A percentile compares a stretch with the other conserved stretches of the same genome.
These are phyloP conservation scores for Portevinia maculata DNA, from an alignment of 2,888 invertebrate species.

Conservation along the genomic window DNA sequence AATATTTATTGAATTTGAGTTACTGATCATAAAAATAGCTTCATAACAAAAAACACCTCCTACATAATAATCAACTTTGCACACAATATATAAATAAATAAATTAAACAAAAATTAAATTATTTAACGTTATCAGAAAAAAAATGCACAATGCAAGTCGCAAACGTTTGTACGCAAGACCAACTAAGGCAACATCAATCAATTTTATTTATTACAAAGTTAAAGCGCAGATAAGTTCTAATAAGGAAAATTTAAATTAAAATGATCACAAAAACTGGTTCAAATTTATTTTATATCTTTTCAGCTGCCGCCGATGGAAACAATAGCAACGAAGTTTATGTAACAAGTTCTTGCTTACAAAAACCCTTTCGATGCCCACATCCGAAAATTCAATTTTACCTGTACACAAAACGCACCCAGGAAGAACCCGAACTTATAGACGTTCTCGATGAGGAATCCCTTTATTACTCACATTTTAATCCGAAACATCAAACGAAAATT, in stretches of 20 bases:
- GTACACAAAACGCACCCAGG: slow-evolving; percentile 91
- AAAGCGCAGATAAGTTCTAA: too few relatives aligned
- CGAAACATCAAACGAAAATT: slow-evolving; percentile 91
- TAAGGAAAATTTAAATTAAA: background rate
- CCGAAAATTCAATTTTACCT: slow-evolving; percentile 92
- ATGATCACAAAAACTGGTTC: background rate
- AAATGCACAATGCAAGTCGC: too few relatives aligned
- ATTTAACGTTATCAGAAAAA: too few relatives aligned
- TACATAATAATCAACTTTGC: too few relatives aligned
- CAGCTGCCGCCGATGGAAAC: slow-evolving; percentile 76
- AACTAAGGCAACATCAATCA: too few relatives aligned
- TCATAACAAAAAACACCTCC: too few relatives aligned
- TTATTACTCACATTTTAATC: slow-evolving; percentile 90
- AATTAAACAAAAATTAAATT: too few relatives aligned
- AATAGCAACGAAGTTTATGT: slow-evolving; percentile 87
- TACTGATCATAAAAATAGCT: too few relatives aligned
- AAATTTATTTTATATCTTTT: slow-evolving; percentile 8
- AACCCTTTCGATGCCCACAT: slow-evolving; percentile 92
- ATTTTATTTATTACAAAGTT: too few relatives aligned
- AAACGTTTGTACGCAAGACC: too few relatives aligned
- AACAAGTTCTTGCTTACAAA: slow-evolving; percentile 91
- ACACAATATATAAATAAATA: too few relatives aligned
- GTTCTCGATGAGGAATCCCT: slow-evolving; percentile 88
- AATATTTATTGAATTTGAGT: too few relatives aligned
- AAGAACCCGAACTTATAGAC: slow-evolving; percentile 88